phyloP scores from a whole-genome alignment of 2,888 invertebrate species.

The Sturmia bella region DNA sequence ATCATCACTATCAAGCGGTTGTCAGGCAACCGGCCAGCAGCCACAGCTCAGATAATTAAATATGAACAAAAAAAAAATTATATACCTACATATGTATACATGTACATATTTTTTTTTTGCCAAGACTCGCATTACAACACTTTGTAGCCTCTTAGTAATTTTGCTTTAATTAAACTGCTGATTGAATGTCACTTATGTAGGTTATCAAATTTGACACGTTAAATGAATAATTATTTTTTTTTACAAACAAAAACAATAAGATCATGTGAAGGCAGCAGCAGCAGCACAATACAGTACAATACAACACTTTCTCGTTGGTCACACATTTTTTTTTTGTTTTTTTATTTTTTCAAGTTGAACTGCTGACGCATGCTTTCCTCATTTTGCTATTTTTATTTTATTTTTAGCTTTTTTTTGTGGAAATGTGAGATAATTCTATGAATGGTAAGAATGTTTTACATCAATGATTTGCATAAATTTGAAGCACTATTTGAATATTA shows the following conservation, averaged over 20 bases:
- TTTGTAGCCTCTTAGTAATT: slow-evolving; percentile 16
- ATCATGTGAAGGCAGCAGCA: slow-evolving; percentile 6
- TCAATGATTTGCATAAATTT: slow-evolving; percentile 32
- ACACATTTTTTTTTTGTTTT: background rate
- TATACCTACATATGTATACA: background rate
- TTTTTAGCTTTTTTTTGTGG: background rate
- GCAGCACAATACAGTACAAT: background rate
- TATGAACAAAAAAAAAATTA: background rate
- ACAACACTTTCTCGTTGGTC: slow-evolving; percentile 39
- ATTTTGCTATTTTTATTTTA: background rate
- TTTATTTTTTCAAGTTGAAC: slow-evolving; percentile 16
- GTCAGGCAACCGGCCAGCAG: background rate
- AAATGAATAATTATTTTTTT: slow-evolving; percentile 42
- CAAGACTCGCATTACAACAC: slow-evolving; percentile 13
- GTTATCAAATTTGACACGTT: slow-evolving; percentile 59
- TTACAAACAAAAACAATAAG: slow-evolving; percentile 38
- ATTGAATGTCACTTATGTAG: slow-evolving; percentile 60
- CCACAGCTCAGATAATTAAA: background rate
- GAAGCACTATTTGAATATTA: slow-evolving; percentile 42
- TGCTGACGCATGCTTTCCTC: slow-evolving; percentile 37
- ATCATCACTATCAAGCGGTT: slow-evolving; percentile 21
- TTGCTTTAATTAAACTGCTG: slow-evolving; percentile 30
- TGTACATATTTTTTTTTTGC: background rate
- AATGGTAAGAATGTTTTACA: slow-evolving; percentile 32
- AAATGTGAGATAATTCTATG: slow-evolving; percentile 27